These are phyloP conservation scores for Copsychus sechellarum DNA, from an alignment of 2,113 vertebrate genomes.

Conservation along the genomic window DNA sequence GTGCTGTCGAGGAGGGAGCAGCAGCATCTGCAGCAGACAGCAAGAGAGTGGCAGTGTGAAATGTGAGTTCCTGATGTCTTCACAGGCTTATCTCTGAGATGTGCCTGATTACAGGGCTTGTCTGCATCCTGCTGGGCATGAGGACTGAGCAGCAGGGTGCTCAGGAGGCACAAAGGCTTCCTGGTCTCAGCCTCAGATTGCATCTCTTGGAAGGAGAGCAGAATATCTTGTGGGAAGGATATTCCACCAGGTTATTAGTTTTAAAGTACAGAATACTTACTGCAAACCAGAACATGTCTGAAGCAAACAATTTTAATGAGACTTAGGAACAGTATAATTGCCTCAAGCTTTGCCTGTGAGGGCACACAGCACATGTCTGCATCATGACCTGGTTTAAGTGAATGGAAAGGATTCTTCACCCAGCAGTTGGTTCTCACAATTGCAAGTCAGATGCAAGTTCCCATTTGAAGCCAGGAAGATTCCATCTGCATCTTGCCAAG, in stretches of 20 bases:
- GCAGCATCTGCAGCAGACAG: background rate
- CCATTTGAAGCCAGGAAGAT: background rate
- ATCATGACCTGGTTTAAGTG: background rate
- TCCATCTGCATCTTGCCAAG: background rate
- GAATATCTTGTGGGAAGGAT: background rate
- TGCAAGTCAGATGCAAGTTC: background rate
- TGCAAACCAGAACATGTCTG: slow-evolving; percentile 34
- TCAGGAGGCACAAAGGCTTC: background rate
- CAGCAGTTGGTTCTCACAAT: background rate
- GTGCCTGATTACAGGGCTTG: background rate
- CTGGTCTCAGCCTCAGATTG: background rate
- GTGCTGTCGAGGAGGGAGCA: background rate
- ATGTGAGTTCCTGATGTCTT: background rate
- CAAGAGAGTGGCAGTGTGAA: background rate
- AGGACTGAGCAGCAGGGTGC: background rate
- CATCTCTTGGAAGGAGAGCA: background rate
- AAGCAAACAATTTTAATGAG: slow-evolving; percentile 14
- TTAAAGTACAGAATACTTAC: background rate
- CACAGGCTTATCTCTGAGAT: background rate
- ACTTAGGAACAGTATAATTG: background rate
- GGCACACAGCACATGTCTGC: background rate
- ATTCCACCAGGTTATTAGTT: slow-evolving; percentile 15
- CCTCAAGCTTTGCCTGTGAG: background rate
- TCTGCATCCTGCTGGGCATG: background rate
- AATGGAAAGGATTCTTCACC: background rate